Conservation (phyloP, 2,888 invertebrate species). For the Pammene fasciana region DNA sequence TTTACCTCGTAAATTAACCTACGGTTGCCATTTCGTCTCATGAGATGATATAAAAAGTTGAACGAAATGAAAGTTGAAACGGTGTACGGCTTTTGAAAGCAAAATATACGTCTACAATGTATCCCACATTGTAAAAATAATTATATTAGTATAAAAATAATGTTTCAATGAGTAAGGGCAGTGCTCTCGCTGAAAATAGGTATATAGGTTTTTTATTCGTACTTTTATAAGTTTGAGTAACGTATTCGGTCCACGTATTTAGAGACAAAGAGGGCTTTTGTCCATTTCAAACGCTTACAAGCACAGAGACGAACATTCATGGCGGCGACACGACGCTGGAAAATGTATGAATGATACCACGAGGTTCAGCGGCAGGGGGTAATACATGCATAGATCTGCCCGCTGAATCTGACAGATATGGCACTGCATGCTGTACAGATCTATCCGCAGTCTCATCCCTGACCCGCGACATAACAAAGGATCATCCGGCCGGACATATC, state of each 20-base stretch:
- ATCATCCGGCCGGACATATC: too few relatives aligned
- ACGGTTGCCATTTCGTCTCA: too few relatives aligned
- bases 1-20: neutral
- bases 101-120: neutral
- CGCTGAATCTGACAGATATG: too few relatives aligned
- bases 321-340: neutral
- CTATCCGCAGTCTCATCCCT: too few relatives aligned
- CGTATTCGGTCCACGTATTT: neutral
- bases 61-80: too few relatives aligned
- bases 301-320: neutral
- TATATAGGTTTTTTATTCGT: neutral
- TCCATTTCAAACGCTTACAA: neutral
- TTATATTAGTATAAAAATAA: neutral
- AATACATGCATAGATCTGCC: too few relatives aligned
- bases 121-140: neutral
- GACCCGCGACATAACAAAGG: too few relatives aligned
- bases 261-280: neutral
- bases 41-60: too few relatives aligned
- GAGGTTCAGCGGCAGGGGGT: too few relatives aligned
- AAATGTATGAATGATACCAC: too few relatives aligned
- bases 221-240: slow-evolving; percentile 10
- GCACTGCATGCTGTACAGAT: too few relatives aligned
- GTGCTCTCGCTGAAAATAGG: neutral
- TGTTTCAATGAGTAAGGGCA: neutral
- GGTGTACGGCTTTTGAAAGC: neutral